Evolutionary conservation across 1,140 invertebrate species (phyloP).

Genomic region (Globodera rostochiensis): DNA sequence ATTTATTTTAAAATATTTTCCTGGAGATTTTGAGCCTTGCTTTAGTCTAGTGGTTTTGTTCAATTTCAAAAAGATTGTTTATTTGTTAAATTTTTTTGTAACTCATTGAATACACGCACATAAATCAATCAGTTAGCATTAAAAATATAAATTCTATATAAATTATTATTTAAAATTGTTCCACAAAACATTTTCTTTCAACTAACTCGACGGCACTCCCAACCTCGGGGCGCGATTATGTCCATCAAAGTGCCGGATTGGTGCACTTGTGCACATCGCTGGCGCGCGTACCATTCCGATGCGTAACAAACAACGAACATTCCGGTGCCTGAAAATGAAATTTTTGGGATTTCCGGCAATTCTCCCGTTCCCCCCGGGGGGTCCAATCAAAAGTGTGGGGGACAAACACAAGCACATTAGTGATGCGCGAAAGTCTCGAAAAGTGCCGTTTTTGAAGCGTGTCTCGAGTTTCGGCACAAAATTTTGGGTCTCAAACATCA

Average conservation of each 20-base stretch:
- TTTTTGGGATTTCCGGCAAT: too few species aligned
- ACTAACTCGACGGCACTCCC: constrained; percentile 32
- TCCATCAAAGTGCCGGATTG: constrained; percentile 40
- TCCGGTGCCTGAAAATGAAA: constrained; percentile 49
- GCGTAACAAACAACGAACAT: constrained; percentile 62
- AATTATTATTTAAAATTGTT: neutral
- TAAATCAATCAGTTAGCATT: neutral
- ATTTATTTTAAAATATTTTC: too few species aligned
- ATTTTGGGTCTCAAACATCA: too few species aligned
- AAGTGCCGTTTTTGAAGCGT: too few species aligned
- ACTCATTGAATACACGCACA: neutral
- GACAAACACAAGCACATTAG: too few species aligned
- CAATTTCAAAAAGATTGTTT: too few species aligned
- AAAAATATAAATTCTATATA: constrained; percentile 15
- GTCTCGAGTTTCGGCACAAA: too few species aligned
- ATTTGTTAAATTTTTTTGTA: neutral
- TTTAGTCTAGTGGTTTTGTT: too few species aligned
- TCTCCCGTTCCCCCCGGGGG: too few species aligned
- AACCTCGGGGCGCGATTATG: constrained; percentile 45
- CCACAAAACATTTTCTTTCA: neutral
- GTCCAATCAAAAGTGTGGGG: too few species aligned
- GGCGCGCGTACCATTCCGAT: constrained; percentile 62
- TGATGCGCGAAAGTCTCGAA: too few species aligned
- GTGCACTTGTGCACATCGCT: constrained; percentile 47
- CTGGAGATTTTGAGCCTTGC: too few species aligned